A percentile compares a stretch with the other conserved stretches of the same genome.
These are phyloP conservation scores for Hydra vulgaris DNA, from an alignment of 30 jellyfish, hydroid and myxozoan species.

Conservation along the genomic window DNA sequence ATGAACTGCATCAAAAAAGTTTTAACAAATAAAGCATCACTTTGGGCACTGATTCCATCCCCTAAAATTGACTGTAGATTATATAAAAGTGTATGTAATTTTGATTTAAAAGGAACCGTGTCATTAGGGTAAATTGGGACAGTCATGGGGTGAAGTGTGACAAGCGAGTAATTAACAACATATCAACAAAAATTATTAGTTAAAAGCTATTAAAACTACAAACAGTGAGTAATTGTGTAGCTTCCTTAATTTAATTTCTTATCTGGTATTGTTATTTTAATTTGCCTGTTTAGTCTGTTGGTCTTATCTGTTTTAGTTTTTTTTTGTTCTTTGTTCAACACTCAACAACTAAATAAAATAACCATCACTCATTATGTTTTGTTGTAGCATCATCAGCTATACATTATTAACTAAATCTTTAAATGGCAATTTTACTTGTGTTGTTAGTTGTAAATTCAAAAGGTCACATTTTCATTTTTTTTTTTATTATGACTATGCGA, in stretches of 20 bases:
- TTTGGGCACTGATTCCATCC: too few species aligned
- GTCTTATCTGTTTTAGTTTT: neutral
- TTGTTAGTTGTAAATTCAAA: too few species aligned
- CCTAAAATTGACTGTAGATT: too few species aligned
- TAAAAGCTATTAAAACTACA: neutral
- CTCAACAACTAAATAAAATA: neutral
- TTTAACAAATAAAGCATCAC: too few species aligned
- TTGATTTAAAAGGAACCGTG: too few species aligned
- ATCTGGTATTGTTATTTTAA: neutral
- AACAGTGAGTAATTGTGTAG: neutral
- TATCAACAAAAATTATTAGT: neutral
- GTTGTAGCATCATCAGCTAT: neutral
- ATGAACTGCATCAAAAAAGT: too few species aligned
- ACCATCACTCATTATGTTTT: neutral
- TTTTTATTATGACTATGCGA: neutral
- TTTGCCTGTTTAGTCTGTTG: too few species aligned
- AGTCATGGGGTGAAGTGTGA: too few species aligned
- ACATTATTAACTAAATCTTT: neutral
- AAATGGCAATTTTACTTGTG: neutral
- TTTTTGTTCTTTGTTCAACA: neutral
- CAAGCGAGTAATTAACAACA: neutral
- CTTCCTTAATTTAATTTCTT: neutral
- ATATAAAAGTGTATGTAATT: too few species aligned
- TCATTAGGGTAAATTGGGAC: too few species aligned
- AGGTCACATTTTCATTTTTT: neutral